Conservation (phyloP, 1,140 invertebrate species). For the Yoshiicerus persimilis region DNA sequence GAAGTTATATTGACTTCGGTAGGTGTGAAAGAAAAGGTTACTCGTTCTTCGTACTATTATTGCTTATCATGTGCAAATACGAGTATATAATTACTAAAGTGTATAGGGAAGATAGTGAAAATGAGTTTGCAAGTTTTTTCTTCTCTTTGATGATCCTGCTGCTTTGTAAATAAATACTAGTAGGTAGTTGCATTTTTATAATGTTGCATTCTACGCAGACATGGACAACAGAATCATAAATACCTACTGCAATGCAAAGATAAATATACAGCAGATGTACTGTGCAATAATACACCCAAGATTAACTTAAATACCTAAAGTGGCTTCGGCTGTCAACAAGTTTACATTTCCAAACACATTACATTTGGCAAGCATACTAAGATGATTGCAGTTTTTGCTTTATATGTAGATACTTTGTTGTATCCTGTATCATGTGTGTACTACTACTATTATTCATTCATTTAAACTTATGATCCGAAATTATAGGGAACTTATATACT, state of each 20-base stretch:
- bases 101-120: background rate
- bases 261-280: background rate
- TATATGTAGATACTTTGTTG: background rate
- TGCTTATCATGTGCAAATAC: background rate
- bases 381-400: background rate
- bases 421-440: no score
- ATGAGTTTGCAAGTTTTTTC: background rate
- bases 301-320: no score
- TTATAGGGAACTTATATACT: no score
- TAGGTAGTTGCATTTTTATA: background rate
- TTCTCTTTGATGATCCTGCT: background rate
- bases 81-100: background rate
- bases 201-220: background rate
- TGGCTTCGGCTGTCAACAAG: background rate
- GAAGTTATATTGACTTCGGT: background rate
- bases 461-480: no score
- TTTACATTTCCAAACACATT: background rate
- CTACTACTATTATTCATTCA: no score
- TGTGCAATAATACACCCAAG: background rate
- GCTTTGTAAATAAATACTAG: no score
- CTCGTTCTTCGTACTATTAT: no score
- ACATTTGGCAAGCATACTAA: background rate
- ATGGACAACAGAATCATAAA: background rate
- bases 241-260: background rate
- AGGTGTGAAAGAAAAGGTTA: background rate